Evolutionary conservation across 1,140 invertebrate species (phyloP).

Genomic region (Tetranychus cinnabarinus): DNA sequence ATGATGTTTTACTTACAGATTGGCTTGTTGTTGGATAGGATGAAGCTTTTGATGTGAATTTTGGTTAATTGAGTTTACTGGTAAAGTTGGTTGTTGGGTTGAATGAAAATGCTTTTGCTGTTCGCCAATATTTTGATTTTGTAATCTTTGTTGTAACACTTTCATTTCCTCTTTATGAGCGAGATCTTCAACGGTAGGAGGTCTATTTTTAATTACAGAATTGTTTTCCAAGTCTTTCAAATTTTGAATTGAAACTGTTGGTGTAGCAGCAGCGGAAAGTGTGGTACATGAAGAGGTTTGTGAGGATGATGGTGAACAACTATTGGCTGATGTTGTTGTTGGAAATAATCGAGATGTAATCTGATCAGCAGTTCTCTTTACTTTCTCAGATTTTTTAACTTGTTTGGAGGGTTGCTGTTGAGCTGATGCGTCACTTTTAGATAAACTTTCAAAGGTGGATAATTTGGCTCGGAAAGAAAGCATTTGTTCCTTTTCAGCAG

Average conservation of each 20-base stretch:
- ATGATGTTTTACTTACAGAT: too few relatives aligned
- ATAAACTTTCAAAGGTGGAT: constrained; percentile 9
- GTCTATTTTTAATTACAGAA: background rate
- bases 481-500: background rate
- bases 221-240: background rate
- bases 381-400: background rate
- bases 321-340: too few relatives aligned
- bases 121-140: background rate
- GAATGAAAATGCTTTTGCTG: too few relatives aligned
- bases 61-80: background rate
- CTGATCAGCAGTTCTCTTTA: background rate
- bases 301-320: too few relatives aligned
- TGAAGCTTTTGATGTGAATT: background rate
- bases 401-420: background rate
- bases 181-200: background rate
- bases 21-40: background rate
- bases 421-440: constrained; percentile 1
- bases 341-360: too few relatives aligned
- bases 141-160: background rate
- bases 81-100: too few relatives aligned
- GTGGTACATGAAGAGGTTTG: background rate
- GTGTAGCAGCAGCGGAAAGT: background rate
- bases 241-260: background rate
- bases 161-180: background rate
- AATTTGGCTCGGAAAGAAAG: constrained; percentile 8